phyloP scores from a whole-genome alignment of 2,797 vertebrate genomes.

The Intellagama lesueurii region DNA sequence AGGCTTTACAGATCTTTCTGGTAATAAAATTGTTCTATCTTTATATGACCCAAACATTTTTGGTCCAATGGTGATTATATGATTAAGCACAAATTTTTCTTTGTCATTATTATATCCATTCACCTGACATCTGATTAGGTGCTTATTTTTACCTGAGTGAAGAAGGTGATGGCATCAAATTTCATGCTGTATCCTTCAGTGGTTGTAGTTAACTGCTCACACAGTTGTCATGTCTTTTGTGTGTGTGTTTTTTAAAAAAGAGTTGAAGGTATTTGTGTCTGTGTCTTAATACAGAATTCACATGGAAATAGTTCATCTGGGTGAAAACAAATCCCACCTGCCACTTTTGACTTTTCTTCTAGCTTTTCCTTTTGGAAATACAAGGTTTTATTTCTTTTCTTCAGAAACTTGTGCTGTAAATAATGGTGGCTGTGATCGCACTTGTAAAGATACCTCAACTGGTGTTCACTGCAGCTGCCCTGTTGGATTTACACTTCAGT shows the following conservation, averaged over 20 bases:
- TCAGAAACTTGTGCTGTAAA: slow-evolving; percentile 97
- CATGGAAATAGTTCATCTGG: background rate
- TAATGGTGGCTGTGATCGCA: slow-evolving; percentile 97
- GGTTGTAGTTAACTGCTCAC: background rate
- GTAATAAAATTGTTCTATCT: background rate
- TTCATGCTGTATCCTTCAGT: background rate
- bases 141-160: background rate
- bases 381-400: slow-evolving; percentile 61
- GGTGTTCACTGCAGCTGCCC: slow-evolving; percentile 98
- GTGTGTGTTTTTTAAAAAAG: background rate
- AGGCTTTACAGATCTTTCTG: background rate
- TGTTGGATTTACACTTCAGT: slow-evolving; percentile 92
- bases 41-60: background rate
- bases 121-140: background rate
- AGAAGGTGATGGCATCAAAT: background rate
- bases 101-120: no score
- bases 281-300: background rate
- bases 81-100: background rate
- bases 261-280: background rate
- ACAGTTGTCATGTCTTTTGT: background rate
- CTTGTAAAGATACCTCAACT: slow-evolving; percentile 97
- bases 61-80: background rate
- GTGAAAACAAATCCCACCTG: background rate
- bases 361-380: slow-evolving; percentile 43
- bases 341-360: background rate